phyloP scores from a whole-genome alignment of 2,113 vertebrate genomes.

The Glaucidium brasilianum region DNA sequence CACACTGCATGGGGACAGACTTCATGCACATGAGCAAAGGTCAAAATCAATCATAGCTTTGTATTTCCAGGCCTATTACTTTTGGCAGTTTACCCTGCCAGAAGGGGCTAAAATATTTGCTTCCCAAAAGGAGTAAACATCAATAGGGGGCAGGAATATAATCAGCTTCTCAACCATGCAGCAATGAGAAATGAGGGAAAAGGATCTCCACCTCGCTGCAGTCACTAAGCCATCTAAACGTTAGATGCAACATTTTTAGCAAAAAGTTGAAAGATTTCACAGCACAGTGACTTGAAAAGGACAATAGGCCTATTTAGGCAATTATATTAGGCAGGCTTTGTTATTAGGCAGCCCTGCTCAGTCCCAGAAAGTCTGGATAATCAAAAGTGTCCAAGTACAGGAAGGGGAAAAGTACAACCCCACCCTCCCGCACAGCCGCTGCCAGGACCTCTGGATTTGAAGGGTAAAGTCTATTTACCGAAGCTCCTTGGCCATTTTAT shows the following conservation, averaged over 20 bases:
- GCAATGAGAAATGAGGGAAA: not conserved
- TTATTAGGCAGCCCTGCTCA: conserved; percentile 51
- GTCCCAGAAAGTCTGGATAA: conserved; percentile 59
- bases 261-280: conserved; percentile 28
- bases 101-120: conserved; percentile 44
- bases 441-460: conserved; percentile 50
- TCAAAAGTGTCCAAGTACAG: conserved; percentile 62
- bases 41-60: conserved; percentile 62
- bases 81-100: conserved; percentile 49
- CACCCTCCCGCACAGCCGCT: conserved; percentile 39
- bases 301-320: conserved; percentile 53
- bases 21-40: conserved; percentile 54
- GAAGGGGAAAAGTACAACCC: conserved; percentile 65
- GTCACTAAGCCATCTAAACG: not conserved
- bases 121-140: conserved; percentile 46
- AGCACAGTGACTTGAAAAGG: not conserved
- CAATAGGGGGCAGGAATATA: not conserved
- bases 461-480: conserved; percentile 42
- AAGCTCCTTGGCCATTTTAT: conserved; percentile 41
- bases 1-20: conserved; percentile 45
- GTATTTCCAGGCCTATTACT: conserved; percentile 42
- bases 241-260: not conserved
- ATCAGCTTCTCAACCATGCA: not conserved
- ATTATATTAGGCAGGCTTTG: conserved; percentile 55
- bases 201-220: not conserved